Percentiles rank a stretch among this genome's conserved stretches.
Conservation (phyloP, 2,113 vertebrate species). For the Alectura lathami region DNA sequence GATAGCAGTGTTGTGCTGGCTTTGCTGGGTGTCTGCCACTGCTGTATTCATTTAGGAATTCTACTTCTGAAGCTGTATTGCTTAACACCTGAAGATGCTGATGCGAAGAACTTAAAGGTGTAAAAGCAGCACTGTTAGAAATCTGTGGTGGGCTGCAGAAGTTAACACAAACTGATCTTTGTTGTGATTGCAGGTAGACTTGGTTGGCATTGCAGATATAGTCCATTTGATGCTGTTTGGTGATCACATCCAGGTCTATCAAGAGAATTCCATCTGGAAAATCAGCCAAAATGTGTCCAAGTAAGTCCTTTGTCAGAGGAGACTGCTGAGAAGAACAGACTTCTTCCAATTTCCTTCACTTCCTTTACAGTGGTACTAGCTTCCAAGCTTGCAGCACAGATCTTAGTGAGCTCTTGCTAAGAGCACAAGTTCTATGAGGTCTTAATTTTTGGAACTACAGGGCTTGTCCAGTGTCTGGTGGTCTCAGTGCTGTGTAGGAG, state of each 20-base stretch:
- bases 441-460: neutral
- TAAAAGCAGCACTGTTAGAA: neutral
- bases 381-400: neutral
- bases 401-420: neutral
- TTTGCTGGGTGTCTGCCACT: neutral
- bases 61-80: neutral
- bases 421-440: neutral
- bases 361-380: neutral
- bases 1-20: neutral
- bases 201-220: slow-evolving; percentile 85
- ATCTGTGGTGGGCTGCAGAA: neutral
- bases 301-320: slow-evolving; percentile 70
- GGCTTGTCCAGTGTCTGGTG: neutral
- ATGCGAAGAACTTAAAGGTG: neutral
- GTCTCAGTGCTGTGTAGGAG: neutral
- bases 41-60: neutral
- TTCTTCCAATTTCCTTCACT: neutral
- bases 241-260: slow-evolving; percentile 70
- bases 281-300: slow-evolving; percentile 58
- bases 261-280: slow-evolving; percentile 77
- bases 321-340: neutral
- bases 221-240: slow-evolving; percentile 82
- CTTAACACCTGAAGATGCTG: neutral
- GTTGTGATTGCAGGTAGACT: slow-evolving; percentile 82
- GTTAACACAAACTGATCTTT: neutral